A percentile compares a stretch with the other conserved stretches of the same genome.
These are phyloP conservation scores for Apocheima hispidaria DNA, from an alignment of 2,888 invertebrate genomes.

Conservation along the genomic window DNA sequence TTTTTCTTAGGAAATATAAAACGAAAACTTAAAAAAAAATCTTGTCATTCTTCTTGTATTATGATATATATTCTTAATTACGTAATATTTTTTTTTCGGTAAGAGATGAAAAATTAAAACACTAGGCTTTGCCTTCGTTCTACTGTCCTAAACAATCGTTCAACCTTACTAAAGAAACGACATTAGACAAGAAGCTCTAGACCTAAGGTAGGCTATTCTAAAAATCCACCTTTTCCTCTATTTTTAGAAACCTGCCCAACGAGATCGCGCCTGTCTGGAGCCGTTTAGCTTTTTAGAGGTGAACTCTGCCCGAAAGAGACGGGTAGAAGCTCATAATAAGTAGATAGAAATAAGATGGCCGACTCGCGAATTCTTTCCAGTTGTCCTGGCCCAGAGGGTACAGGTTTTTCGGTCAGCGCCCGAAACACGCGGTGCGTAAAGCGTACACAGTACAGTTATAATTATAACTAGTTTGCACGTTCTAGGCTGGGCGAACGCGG, in stretches of 20 bases:
- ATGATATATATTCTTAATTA: too few relatives aligned
- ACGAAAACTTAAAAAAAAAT: too few relatives aligned
- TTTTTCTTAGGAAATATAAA: too few relatives aligned
- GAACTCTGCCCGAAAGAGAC: conserved; percentile 80
- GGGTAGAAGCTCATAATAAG: conserved; percentile 64
- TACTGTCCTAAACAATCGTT: too few relatives aligned
- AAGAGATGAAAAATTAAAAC: not conserved
- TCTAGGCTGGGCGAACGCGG: not conserved
- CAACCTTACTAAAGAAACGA: not conserved
- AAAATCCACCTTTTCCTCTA: conserved; percentile 74
- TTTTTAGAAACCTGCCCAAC: conserved; percentile 83
- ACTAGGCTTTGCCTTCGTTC: not conserved
- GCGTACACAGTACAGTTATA: conserved; percentile 52
- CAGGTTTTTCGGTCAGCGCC: conserved; percentile 36
- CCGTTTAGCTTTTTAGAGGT: conserved; percentile 81
- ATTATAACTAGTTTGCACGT: conserved; percentile 35
- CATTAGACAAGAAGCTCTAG: conserved; percentile 10
- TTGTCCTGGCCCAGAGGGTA: conserved; percentile 60
- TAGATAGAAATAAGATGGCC: conserved; percentile 72
- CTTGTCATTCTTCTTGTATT: too few relatives aligned
- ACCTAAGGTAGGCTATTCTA: conserved; percentile 62
- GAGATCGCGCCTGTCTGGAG: conserved; percentile 76
- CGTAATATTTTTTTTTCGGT: too few relatives aligned
- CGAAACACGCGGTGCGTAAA: conserved; percentile 37
- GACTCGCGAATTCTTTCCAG: conserved; percentile 77